Conservation (phyloP, 2,113 vertebrate species). For the Engraulis encrasicolus region DNA sequence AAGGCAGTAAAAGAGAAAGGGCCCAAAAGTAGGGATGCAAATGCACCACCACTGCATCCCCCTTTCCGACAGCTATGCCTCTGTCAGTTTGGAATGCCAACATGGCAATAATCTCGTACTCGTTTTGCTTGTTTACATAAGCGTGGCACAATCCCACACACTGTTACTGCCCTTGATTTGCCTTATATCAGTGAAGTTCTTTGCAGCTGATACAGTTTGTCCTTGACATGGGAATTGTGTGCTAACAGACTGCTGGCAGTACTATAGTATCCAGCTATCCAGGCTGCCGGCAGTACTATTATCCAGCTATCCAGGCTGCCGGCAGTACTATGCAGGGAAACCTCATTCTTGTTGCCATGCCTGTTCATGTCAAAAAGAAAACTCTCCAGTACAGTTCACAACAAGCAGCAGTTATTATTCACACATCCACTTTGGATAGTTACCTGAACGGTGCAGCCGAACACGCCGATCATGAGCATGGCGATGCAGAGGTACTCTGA, state of each 20-base stretch:
- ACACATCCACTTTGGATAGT: conserved; percentile 32
- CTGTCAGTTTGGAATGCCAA: not conserved
- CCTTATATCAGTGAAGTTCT: not conserved
- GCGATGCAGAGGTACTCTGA: conserved; percentile 85
- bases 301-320: too few species aligned
- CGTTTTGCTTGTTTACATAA: not conserved
- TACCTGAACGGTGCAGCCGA: conserved; percentile 89
- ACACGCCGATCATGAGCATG: conserved; percentile 93
- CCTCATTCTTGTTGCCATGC: not conserved
- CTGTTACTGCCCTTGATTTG: not conserved
- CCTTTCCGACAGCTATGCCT: too few species aligned
- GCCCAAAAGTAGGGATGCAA: too few species aligned
- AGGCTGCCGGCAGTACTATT: too few species aligned
- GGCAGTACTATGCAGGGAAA: not conserved
- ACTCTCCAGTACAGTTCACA: not conserved
- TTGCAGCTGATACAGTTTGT: not conserved
- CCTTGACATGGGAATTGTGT: not conserved
- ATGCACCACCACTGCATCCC: too few species aligned
- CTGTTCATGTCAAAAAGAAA: not conserved
- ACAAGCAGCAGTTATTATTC: not conserved
- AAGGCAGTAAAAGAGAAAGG: too few species aligned
- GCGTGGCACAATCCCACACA: not conserved
- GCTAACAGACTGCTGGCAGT: not conserved
- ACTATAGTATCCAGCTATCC: too few species aligned
- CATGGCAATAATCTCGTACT: not conserved